These are phyloP conservation scores for Rhogogaster chlorosoma DNA, from an alignment of 2,888 invertebrate genomes.

Conservation along the genomic window DNA sequence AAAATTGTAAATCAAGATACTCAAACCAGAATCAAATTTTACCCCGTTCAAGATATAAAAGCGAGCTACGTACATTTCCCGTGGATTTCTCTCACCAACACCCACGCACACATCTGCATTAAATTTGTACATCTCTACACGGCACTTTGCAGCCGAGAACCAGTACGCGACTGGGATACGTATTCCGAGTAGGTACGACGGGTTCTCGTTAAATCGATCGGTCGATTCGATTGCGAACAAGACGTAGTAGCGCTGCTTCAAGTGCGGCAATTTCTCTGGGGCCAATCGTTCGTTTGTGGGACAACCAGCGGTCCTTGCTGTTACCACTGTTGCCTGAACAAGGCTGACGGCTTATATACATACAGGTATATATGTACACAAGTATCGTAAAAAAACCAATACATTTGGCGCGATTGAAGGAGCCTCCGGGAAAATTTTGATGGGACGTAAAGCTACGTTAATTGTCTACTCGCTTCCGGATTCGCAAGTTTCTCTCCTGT, in stretches of 20 bases:
- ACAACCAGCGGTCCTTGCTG: conserved; percentile 7
- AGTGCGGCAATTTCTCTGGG: conserved; percentile 36
- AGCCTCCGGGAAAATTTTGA: conserved; percentile 56
- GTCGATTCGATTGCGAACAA: conserved; percentile 45
- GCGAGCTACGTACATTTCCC: not conserved
- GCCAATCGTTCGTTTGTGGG: conserved; percentile 2
- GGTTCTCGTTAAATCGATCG: conserved; percentile 42
- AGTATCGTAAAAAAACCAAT: conserved; percentile 54
- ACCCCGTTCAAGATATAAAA: not conserved
- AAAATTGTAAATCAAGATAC: not conserved
- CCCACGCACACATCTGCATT: not conserved
- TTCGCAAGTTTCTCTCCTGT: not conserved
- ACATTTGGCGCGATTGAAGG: conserved; percentile 62
- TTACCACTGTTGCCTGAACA: not conserved
- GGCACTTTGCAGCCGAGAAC: conserved; percentile 31
- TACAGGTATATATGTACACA: not conserved
- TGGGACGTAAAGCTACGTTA: conserved; percentile 42
- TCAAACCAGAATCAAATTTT: not conserved
- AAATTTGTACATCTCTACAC: conserved; percentile 12
- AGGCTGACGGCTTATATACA: not conserved
- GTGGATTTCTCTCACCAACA: conserved; percentile 1
- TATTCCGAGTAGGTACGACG: conserved; percentile 4
- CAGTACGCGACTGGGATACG: conserved; percentile 4
- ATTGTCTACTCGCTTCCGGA: conserved; percentile 23
- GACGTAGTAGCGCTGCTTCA: conserved; percentile 31